Evolutionary conservation across 2,797 vertebrate genomes (phyloP), one percentile per base, ranked within the genome.

Genomic region (Sebastolobus alascanus): DNA sequence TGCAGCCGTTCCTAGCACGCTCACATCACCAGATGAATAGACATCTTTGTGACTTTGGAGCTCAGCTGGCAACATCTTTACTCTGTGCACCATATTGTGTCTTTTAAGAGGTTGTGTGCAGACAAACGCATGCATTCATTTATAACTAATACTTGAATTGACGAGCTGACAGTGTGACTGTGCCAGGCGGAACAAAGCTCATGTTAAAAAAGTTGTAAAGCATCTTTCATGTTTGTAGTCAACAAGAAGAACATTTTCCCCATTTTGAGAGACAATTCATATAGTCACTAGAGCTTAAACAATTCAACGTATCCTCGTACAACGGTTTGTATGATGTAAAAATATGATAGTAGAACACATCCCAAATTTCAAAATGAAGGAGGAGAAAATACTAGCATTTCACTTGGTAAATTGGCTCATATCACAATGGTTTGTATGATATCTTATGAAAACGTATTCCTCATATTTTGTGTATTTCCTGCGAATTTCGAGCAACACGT

Each of bases 11-110:
- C 67, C 25, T n/a, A 54, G 50, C 2, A 8, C 25, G 40, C 60
- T 83, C 33, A 43, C 63, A 59, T 63, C 73, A 50, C 1, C 67
- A 74, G 29, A 79, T 80, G 81, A 79, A 83, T 16, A 18, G 59
- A 31, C 46, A 46, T 70, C 77, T 83, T 75, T 79, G 77, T 77
- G 69, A 67, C 55, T 35, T 9, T 6, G 12, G 0, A 59, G 67
- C 59, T 50, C 73, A 77, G 66, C 73, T 77, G 73, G 56, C 37
- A 37, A 18, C 74, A 22, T 66, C 77, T 80, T 52, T 10, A 2
- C 54, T 10, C 65, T 25, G 10, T 16, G 31, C 78, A 43, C 20
- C 54, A 67, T 6, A 7, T 8, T 31, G 63, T 52, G 50, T 66
- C 22, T 38, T 64, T 25, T 13, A 43, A 25, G 14, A 16, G 37